phyloP scores from a whole-genome alignment of 2,113 vertebrate genomes.

The Stegastes partitus region DNA sequence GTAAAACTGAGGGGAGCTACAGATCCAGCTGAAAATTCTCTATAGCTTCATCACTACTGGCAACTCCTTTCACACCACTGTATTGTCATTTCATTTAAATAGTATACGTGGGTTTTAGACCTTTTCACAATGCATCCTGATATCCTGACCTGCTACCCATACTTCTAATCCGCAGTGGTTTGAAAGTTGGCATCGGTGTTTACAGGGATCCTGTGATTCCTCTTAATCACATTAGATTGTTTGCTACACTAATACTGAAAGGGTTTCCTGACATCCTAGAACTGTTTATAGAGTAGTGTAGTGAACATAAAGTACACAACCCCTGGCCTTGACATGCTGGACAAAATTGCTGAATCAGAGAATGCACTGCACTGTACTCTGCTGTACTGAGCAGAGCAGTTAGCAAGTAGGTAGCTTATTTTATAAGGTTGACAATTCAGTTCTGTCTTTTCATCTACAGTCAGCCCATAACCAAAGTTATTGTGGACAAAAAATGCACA shows the following conservation, averaged over 20 bases:
- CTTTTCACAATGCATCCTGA: neutral
- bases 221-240: slow-evolving; percentile 26
- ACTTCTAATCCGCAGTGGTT: slow-evolving; percentile 1
- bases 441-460: too few relatives aligned
- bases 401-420: neutral
- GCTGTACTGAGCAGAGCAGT: slow-evolving; percentile 2
- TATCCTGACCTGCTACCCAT: neutral
- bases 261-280: neutral
- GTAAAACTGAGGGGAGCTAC: neutral
- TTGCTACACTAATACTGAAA: slow-evolving; percentile 8
- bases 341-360: slow-evolving; percentile 4
- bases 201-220: slow-evolving; percentile 23
- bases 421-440: neutral
- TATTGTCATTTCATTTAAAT: too few relatives aligned
- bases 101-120: neutral
- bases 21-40: too few relatives aligned
- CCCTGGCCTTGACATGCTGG: neutral
- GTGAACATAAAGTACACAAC: slow-evolving; percentile 3
- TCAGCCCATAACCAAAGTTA: too few relatives aligned
- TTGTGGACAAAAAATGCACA: too few relatives aligned
- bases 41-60: neutral
- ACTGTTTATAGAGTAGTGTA: neutral
- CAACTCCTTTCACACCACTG: neutral
- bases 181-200: slow-evolving; percentile 19
- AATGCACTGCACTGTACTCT: neutral